A percentile compares a stretch with the other conserved stretches of the same genome.
Conservation (phyloP, 2,113 vertebrate genomes). For the Capreolus pygargus region DNA sequence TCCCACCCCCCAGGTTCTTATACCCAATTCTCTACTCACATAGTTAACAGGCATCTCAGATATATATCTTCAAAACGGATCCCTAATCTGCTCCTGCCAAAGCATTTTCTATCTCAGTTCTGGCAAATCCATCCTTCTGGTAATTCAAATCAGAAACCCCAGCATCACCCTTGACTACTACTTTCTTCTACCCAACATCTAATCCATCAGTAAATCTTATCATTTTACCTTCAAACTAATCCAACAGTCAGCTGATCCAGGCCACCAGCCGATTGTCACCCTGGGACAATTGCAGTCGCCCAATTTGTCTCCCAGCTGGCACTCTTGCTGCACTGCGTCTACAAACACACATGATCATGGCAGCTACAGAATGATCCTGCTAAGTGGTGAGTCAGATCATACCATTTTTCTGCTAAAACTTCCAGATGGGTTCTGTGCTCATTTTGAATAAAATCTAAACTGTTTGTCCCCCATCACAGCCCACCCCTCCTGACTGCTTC, state of each 20-base stretch:
- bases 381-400: background rate
- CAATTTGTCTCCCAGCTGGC: background rate
- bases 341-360: background rate
- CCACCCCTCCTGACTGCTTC: background rate
- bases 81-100: background rate
- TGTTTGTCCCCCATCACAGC: background rate
- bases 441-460: background rate
- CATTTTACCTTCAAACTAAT: background rate
- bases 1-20: background rate
- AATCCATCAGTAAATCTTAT: background rate
- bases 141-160: background rate
- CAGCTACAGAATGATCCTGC: background rate
- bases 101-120: background rate
- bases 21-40: background rate
- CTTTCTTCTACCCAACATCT: background rate
- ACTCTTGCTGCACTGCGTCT: rapidly evolving
- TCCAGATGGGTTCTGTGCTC: background rate
- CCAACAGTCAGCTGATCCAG: background rate
- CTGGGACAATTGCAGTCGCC: background rate
- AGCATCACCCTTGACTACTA: background rate
- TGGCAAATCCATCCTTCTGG: background rate
- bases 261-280: background rate
- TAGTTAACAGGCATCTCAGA: background rate
- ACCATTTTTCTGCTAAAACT: background rate
- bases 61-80: background rate